A percentile compares a stretch with the other conserved stretches of the same genome.
Conservation (phyloP, 2,888 invertebrate genomes). For the Arctia plantaginis region DNA sequence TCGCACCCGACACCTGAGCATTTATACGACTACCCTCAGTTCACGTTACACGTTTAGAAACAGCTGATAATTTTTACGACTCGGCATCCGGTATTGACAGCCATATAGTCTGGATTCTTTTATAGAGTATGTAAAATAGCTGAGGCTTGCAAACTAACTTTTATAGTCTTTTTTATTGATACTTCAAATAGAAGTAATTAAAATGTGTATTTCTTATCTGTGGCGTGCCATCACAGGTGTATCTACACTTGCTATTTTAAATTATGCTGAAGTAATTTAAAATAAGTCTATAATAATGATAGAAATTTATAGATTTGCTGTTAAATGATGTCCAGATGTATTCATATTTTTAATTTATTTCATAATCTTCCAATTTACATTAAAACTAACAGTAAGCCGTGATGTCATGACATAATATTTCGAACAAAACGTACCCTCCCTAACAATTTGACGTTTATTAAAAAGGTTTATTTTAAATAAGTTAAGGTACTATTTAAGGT, state of each 20-base stretch:
- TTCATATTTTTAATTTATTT: neutral
- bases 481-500: no score
- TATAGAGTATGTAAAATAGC: slow-evolving; percentile 54
- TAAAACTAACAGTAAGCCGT: neutral
- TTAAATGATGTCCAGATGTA: neutral
- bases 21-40: slow-evolving; percentile 68
- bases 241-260: slow-evolving; percentile 43
- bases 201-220: slow-evolving; percentile 48
- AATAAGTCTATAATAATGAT: neutral
- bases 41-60: slow-evolving; percentile 60
- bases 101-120: slow-evolving; percentile 56
- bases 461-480: no score
- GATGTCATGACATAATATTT: neutral
- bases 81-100: slow-evolving; percentile 62
- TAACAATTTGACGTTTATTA: neutral
- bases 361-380: neutral
- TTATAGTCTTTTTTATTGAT: slow-evolving; percentile 52
- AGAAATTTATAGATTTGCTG: neutral
- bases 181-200: slow-evolving; percentile 52
- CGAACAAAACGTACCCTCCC: neutral
- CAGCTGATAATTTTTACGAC: slow-evolving; percentile 67
- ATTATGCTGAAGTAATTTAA: slow-evolving; percentile 31
- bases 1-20: slow-evolving; percentile 64
- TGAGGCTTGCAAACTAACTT: slow-evolving; percentile 45
- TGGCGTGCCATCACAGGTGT: slow-evolving; percentile 49